Evolutionary conservation across 2,797 vertebrate genomes (phyloP).

Genomic region (Paguma larvata): DNA sequence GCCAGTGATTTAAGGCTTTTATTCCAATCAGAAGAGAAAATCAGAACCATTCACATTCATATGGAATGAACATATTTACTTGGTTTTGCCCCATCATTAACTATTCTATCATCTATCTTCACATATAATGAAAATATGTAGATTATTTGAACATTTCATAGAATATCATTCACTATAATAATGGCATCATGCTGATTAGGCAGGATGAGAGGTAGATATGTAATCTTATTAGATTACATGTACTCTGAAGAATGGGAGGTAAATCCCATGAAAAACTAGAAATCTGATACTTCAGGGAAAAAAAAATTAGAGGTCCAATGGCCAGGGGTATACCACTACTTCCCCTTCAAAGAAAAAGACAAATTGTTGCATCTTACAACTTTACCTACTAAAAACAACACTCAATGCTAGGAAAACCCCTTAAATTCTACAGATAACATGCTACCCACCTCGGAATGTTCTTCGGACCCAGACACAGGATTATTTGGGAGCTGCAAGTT

Average conservation of each 20-base stretch:
- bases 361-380: background rate
- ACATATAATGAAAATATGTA: background rate
- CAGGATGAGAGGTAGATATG: background rate
- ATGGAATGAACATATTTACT: background rate
- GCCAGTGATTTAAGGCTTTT: background rate
- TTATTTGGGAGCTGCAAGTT: background rate
- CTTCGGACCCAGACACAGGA: background rate
- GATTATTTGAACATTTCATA: background rate
- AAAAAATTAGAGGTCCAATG: background rate
- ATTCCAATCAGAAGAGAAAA: background rate
- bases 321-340: background rate
- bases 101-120: background rate
- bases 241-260: background rate
- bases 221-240: background rate
- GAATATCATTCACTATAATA: background rate
- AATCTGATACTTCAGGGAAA: background rate
- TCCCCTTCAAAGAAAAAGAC: background rate
- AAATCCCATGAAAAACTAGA: background rate
- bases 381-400: background rate
- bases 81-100: background rate
- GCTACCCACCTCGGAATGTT: background rate
- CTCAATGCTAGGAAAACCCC: background rate
- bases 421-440: background rate
- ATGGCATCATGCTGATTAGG: background rate
- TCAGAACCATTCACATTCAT: background rate